Evolutionary conservation across 2,797 vertebrate genomes (phyloP), one percentile per base, ranked within the genome.

Genomic region (Masticophis lateralis): DNA sequence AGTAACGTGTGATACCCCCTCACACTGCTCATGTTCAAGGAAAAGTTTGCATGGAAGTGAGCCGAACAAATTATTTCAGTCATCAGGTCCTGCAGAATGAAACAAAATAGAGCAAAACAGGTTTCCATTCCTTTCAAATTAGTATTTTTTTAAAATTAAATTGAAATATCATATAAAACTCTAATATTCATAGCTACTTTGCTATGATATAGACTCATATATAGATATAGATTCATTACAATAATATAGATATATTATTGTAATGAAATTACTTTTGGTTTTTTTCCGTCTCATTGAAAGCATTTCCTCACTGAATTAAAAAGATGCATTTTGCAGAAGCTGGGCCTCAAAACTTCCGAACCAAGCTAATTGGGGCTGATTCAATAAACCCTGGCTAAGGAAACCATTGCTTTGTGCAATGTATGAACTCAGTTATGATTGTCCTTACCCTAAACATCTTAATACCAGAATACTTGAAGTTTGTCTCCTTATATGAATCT

Each of bases 21-120:
- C 83, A 93, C 56, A 92, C 91, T 94, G 93, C 93, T 97, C 98
- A 98, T 98, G 91, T 94, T 94, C 95, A 94, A 96, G 90, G 94
- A 69, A 83, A 92, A 63, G 55, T 22, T 91, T 22, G 69, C n/a
- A 87, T 94, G 91, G 92, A 92, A 94, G 90, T 14, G 37, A 91
- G 90, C 86, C 91, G 95, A 92, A 87, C 74, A 91, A 90, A 94
- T n/a, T 92, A 93, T 92, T 92, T 92, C 93, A 74, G 88, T 89
- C 51, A 86, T 3, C 32, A 91, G 95, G 59, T 91, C 96, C 98
- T 98, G 87, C 20, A 92, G 94, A 96, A 94, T 94, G n/a, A 55
- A 92, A 94, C 13, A 89, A 95, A 95, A 92, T 28, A 91, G 61
- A 93, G 87, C 51, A 69, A 47, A 83, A 86, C 96, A 90, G 94